Base-by-base conservation (phyloP, 64 coral and sea anemone genomes). In the Platygyra sinensis region DNA sequence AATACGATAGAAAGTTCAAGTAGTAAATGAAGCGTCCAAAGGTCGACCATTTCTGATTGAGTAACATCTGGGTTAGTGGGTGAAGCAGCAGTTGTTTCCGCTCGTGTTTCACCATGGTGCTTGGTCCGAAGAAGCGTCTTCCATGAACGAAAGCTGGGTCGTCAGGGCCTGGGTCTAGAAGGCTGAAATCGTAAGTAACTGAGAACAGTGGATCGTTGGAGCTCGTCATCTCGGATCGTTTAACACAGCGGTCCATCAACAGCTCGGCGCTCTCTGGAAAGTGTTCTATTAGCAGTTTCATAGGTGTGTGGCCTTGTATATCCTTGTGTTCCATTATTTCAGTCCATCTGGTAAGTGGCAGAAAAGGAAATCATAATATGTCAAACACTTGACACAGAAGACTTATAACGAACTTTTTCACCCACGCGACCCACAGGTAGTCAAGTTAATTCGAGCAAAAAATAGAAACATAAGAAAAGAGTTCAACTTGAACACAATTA, bases 201-300 rank as follows among this genome's bases (percentile, higher is more conserved):
- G 71, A 52, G n/a, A 82, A 92, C 32, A 69, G 74, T 9, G 65
- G 59, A 62, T 92, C 62, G 32, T 71, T 80, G 24, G 42, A 28
- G 24, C 36, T 73, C 62, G 55, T 75, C 59, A 74, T 76, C 52
- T 62, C 49, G 2, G 80, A 86, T 72, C 88, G 65, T 59, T 80
- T 60, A 32, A 96, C 61, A 86, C 94, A 96, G 14, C 84, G 80
- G 78, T 93, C 90, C 94, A 96, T 96, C 69, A 96, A n/a, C 29
- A 93, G 46, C 62, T 74, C 67, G 17, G 94, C 94, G 15, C 87
- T 88, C 8, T 96, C 91, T 18, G 94, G 91, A 71, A 93, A 96
- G 76, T 89, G 62, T n/a, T 87, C 80, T 73, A 96, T 96, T 2
- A 93, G 87, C 16, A 91, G 75, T 22, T 87, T 93, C 94, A 96